Conservation (phyloP, 2,797 vertebrate genomes). For the Takifugu rubripes region DNA sequence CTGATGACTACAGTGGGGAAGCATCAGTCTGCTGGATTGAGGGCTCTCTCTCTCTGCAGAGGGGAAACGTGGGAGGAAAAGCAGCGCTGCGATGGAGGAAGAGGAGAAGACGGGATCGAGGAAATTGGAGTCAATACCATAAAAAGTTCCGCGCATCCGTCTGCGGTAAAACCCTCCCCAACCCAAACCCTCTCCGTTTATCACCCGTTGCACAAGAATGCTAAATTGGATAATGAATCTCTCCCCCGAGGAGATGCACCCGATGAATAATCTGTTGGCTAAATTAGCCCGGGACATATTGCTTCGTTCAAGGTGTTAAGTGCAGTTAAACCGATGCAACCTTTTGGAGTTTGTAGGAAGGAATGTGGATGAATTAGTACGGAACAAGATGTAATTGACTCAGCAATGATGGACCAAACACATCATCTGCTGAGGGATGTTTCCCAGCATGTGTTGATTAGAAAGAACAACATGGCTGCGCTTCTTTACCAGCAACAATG, state of each 20-base stretch:
- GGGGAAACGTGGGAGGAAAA: not conserved
- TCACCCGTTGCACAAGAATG: slow-evolving; percentile 46
- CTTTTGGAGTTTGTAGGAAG: slow-evolving; percentile 34
- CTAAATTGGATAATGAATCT: slow-evolving; percentile 68
- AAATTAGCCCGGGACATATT: slow-evolving; percentile 53
- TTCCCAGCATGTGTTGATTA: no score
- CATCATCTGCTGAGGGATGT: no score
- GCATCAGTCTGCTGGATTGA: slow-evolving; percentile 36
- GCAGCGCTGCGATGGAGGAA: not conserved
- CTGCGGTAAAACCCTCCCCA: slow-evolving; percentile 54
- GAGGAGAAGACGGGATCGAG: slow-evolving; percentile 23
- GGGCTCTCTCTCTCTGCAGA: slow-evolving; percentile 6
- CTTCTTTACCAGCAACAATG: no score
- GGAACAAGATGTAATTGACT: slow-evolving; percentile 39
- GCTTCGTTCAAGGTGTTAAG: slow-evolving; percentile 44
- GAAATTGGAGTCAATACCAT: slow-evolving; percentile 21
- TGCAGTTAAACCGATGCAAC: slow-evolving; percentile 45
- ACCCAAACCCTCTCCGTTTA: slow-evolving; percentile 45
- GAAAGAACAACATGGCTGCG: no score
- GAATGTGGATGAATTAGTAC: slow-evolving; percentile 36
- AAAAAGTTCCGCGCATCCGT: slow-evolving; percentile 25
- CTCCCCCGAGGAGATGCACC: slow-evolving; percentile 39
- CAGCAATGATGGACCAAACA: slow-evolving; percentile 1
- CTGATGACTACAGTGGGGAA: slow-evolving; percentile 52
- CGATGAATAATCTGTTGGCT: slow-evolving; percentile 63